A percentile compares a stretch with the other conserved stretches of the same genome.
phyloP scores from a whole-genome alignment of 2,113 vertebrate genomes.

The Labeo catla region DNA sequence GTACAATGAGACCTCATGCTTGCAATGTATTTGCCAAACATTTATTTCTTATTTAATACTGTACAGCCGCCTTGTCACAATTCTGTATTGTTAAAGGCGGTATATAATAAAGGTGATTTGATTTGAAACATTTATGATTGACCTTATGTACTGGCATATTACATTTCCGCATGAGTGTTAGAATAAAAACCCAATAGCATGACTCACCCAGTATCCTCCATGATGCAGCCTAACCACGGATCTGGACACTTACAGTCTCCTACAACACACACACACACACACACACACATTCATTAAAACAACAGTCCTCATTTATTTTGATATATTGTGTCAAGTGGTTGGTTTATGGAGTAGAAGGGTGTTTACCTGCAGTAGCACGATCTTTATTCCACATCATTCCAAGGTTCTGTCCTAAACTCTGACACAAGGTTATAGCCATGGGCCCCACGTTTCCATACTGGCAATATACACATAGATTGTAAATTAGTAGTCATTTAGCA shows the following conservation, averaged over 20 bases:
- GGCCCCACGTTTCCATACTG: constrained; percentile 90
- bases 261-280: constrained; percentile 60
- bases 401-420: constrained; percentile 95
- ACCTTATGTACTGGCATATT: not conserved
- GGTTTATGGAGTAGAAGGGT: not conserved
- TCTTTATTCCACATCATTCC: constrained; percentile 97
- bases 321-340: not conserved
- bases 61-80: too few relatives aligned
- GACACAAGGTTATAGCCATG: constrained; percentile 92
- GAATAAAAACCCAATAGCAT: not conserved
- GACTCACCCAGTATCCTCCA: constrained; percentile 95
- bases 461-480: constrained; percentile 15
- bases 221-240: constrained; percentile 93
- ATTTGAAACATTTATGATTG: not conserved
- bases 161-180: not conserved
- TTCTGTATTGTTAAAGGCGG: too few relatives aligned
- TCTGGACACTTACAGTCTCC: constrained; percentile 94
- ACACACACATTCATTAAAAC: constrained; percentile 8
- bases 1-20: not conserved
- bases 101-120: too few relatives aligned
- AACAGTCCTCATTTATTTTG: not conserved
- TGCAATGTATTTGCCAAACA: not conserved
- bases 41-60: too few relatives aligned
- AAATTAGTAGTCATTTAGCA: constrained; percentile 6
- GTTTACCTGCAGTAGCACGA: constrained; percentile 81